Base-by-base conservation (phyloP, 2,113 vertebrate species). In the Hypomesus transpacificus region DNA sequence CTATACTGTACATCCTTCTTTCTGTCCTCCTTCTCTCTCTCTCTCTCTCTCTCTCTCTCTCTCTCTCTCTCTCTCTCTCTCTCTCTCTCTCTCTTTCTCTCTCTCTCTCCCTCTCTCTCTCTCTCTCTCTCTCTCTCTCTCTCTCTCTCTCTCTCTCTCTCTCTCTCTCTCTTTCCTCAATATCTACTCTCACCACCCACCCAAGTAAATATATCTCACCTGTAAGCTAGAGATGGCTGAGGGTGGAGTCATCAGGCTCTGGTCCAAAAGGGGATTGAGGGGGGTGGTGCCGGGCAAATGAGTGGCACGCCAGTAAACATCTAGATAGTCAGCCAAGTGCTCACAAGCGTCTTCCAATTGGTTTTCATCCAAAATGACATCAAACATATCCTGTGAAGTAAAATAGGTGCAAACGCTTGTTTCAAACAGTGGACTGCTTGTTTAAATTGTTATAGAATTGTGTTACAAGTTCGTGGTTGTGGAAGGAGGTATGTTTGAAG, bases 361-460 rank as follows among this genome's bases (percentile, higher is more conserved):
- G 92, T 98, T 98, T 84, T 98, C 96, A 24, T 98, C 96, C 90
- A 98, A 87, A 88, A 98, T 98, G 77, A 98, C 95, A 59, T 98
- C 96, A 68, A 98, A 98, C 80, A 96, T 94, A 80, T 98, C 96
- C 96, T 98, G 71, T 53, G 59, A 62, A 58, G 20, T 0, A 9
- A 3, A 52, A 59, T 70, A 67, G 66, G 66, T 69, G 67, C 75
- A 73, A 16, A 28, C 22, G 3, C 24, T 61, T 28, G 59, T 22
- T 26, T 14, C 2, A 17, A 26, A 26, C 26, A 9, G 39, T 46
- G 39, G 39, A 46, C 39, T 46, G 2, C 39, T 46, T 46, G 39
- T 46, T 50, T 0, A 2, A 39, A 46, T 1, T 3, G 51, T 70
- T 50, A 0, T 18, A 20, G 46, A 13, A n/a, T 46, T 9, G 39